Percentiles rank a stretch among this genome's conserved stretches.
Conservation (phyloP, 2,113 vertebrate genomes). For the Paratilapia polleni region DNA sequence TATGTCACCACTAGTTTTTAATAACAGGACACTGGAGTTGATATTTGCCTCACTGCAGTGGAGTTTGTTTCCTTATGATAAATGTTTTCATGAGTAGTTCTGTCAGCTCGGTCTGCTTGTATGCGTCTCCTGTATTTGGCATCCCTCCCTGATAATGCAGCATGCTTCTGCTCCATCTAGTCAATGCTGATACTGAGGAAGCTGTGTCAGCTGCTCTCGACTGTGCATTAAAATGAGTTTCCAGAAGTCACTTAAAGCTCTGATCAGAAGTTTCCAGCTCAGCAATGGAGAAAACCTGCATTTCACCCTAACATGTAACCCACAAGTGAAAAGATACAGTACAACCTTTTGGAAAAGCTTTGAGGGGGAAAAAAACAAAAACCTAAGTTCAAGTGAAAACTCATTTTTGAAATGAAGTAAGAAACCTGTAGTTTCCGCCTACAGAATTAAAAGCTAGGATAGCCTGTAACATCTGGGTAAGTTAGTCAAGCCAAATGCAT, state of each 20-base stretch:
- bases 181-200: conserved; percentile 22
- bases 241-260: conserved; percentile 31
- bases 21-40: conserved; percentile 4
- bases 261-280: conserved; percentile 1
- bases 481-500: background rate
- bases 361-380: background rate
- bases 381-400: background rate
- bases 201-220: conserved; percentile 61
- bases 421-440: background rate
- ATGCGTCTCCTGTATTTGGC: conserved; percentile 57
- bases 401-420: background rate
- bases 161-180: conserved; percentile 39
- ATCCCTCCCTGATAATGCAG: conserved; percentile 56
- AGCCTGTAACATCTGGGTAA: background rate
- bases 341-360: background rate
- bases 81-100: conserved; percentile 32
- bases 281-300: background rate
- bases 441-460: background rate
- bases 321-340: background rate
- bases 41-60: conserved; percentile 17
- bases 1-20: background rate
- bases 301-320: background rate
- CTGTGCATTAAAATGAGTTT: conserved; percentile 40
- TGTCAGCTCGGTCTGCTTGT: conserved; percentile 35
- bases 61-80: conserved; percentile 41